A percentile compares a stretch with the other conserved stretches of the same genome.
These are phyloP conservation scores for Dinomys branickii DNA, from an alignment of 2,113 vertebrate genomes.

Conservation along the genomic window DNA sequence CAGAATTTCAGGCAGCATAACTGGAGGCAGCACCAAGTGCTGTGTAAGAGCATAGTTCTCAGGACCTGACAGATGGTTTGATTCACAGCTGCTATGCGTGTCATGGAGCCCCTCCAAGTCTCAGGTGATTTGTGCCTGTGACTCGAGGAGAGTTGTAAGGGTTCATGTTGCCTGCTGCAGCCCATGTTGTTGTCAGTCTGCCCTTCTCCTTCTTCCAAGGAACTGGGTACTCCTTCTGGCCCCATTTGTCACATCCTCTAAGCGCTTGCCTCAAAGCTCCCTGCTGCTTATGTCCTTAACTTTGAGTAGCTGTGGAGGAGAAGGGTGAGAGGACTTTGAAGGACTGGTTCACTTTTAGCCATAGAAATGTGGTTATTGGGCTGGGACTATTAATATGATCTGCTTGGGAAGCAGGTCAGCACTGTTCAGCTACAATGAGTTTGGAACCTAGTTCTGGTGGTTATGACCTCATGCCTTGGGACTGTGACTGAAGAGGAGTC, in stretches of 20 bases:
- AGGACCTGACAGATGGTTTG: neutral
- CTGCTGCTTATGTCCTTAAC: neutral
- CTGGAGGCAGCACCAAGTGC: neutral
- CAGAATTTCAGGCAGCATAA: neutral
- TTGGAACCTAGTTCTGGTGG: neutral
- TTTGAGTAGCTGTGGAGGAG: conserved; percentile 1
- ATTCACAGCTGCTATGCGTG: neutral
- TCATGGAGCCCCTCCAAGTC: neutral
- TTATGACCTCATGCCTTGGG: neutral
- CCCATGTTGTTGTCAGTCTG: neutral
- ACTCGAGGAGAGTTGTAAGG: neutral
- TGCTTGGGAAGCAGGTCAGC: neutral
- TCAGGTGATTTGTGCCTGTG: neutral
- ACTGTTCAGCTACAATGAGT: neutral
- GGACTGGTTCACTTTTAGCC: neutral
- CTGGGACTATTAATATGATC: neutral
- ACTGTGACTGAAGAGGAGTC: neutral
- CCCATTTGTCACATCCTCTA: neutral
- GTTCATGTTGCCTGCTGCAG: neutral
- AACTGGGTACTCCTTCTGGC: neutral
- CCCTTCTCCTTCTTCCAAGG: neutral
- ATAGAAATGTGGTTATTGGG: neutral
- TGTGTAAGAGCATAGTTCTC: neutral
- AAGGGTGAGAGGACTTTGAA: neutral
- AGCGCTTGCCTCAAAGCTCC: neutral